Evolutionary conservation across 2,888 invertebrate species (phyloP).

Genomic region (Eucera pruinosa): DNA sequence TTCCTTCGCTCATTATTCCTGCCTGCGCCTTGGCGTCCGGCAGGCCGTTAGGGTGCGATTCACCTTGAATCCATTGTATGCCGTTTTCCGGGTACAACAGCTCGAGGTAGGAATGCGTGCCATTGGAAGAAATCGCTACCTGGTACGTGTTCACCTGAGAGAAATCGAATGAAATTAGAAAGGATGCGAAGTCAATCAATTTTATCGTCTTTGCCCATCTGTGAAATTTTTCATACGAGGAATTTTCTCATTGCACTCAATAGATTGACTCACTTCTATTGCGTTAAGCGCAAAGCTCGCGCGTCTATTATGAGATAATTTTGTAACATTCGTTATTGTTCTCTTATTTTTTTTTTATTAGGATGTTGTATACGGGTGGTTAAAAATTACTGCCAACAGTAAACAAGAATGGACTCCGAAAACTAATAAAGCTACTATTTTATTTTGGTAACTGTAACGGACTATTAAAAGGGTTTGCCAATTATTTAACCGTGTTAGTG

Average conservation of each 20-base stretch:
- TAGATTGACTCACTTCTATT: background rate
- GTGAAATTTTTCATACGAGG: background rate
- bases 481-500: no score
- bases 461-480: no score
- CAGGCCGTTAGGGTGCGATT: slow-evolving; percentile 89
- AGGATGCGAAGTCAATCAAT: background rate
- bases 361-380: no score
- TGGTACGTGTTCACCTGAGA: slow-evolving; percentile 93
- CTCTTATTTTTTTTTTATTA: no score
- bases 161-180: background rate
- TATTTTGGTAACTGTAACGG: no score
- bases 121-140: slow-evolving; percentile 88
- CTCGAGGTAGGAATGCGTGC: slow-evolving; percentile 92
- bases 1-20: slow-evolving; percentile 94
- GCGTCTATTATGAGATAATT: no score
- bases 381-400: no score
- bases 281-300: no score
- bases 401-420: no score
- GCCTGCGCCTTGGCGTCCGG: slow-evolving; percentile 97
- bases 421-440: no score
- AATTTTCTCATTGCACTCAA: background rate
- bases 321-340: no score
- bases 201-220: background rate
- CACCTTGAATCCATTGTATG: slow-evolving; percentile 96
- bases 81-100: slow-evolving; percentile 94